A percentile compares a stretch with the other conserved stretches of the same genome.
phyloP scores from a whole-genome alignment of 2,113 vertebrate genomes.

The Clarias magur region DNA sequence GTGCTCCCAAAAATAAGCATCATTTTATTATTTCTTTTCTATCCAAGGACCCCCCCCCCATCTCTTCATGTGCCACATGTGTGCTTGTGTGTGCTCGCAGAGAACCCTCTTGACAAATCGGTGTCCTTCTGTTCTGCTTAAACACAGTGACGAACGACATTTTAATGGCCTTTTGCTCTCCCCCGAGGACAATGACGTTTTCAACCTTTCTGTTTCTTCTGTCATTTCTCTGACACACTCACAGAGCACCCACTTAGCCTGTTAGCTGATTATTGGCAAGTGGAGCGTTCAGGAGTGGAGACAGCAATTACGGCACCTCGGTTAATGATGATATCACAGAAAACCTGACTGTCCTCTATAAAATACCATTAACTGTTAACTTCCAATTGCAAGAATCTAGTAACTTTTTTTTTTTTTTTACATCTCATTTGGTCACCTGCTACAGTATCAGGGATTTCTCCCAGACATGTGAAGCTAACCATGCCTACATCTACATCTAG shows the following conservation, averaged over 20 bases:
- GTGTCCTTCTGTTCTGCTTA: constrained; percentile 58
- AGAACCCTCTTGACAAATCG: constrained; percentile 56
- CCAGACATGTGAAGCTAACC: background rate
- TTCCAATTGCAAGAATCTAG: background rate
- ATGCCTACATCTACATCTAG: no score
- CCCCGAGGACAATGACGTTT: constrained; percentile 58
- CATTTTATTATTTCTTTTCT: constrained; percentile 14
- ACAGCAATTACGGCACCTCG: constrained; percentile 1
- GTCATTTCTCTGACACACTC: constrained; percentile 54
- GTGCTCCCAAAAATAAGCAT: background rate
- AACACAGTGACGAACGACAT: constrained; percentile 64
- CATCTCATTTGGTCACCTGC: background rate
- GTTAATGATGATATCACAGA: constrained; percentile 17
- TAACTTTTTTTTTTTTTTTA: background rate
- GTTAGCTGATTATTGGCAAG: constrained; percentile 12
- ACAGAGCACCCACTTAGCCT: constrained; percentile 33
- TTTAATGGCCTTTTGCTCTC: constrained; percentile 68
- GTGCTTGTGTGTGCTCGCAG: background rate
- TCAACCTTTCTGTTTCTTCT: constrained; percentile 52
- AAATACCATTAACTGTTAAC: background rate
- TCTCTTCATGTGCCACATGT: background rate
- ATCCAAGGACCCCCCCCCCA: background rate
- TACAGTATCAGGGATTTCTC: background rate
- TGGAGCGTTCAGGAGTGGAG: background rate
- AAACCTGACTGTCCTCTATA: background rate